These are phyloP conservation scores for Pterocles orientalis DNA, from an alignment of 2,113 vertebrate species.

Conservation along the genomic window DNA sequence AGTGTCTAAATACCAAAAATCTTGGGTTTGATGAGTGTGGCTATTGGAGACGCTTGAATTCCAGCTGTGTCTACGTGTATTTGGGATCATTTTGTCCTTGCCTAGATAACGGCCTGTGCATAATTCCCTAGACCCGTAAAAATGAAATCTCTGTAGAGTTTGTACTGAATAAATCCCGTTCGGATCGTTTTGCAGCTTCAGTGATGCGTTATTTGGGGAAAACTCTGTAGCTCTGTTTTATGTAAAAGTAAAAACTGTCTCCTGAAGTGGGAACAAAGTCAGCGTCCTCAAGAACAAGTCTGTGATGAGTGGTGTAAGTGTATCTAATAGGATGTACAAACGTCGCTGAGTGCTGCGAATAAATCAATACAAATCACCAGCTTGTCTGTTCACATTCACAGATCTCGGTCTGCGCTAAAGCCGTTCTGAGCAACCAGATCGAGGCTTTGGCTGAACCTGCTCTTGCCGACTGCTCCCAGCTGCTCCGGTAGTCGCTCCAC, in stretches of 20 bases:
- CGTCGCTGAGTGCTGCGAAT: neutral
- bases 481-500: neutral
- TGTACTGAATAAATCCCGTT: neutral
- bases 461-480: neutral
- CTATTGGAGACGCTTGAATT: neutral
- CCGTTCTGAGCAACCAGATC: neutral
- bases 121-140: neutral
- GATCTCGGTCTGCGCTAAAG: neutral
- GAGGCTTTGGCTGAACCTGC: neutral
- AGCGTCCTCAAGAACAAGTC: neutral
- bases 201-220: neutral
- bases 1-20: neutral
- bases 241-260: neutral
- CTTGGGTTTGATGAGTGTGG: neutral
- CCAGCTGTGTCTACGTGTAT: neutral
- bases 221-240: neutral
- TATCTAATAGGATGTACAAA: constrained; percentile 30
- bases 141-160: neutral
- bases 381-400: neutral
- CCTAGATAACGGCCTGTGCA: neutral
- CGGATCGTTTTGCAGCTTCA: neutral
- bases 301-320: neutral
- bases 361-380: neutral
- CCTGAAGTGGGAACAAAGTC: neutral
- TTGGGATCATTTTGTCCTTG: neutral